Evolutionary conservation across 2,888 invertebrate species (phyloP).

Genomic region (Tribolium freemani): DNA sequence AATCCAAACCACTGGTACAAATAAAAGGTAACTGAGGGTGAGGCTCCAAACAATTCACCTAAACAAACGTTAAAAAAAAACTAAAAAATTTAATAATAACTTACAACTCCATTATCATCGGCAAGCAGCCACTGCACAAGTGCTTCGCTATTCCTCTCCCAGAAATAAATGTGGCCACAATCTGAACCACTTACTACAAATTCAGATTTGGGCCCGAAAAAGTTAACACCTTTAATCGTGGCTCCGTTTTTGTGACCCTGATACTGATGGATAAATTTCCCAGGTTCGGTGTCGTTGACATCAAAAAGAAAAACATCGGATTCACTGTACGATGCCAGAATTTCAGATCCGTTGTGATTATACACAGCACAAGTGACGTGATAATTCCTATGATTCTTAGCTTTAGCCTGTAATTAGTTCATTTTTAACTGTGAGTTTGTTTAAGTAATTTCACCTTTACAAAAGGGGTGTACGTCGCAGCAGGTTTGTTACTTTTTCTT

Average conservation of each 20-base stretch:
- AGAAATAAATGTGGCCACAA: slow-evolving; percentile 89
- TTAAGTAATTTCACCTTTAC: slow-evolving; percentile 47
- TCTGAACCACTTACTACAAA: slow-evolving; percentile 95
- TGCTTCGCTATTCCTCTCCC: slow-evolving; percentile 90
- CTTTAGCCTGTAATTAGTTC: slow-evolving; percentile 24
- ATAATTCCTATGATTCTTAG: slow-evolving; percentile 54
- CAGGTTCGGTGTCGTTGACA: slow-evolving; percentile 69
- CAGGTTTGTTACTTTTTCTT: slow-evolving; percentile 67
- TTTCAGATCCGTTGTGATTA: slow-evolving; percentile 91
- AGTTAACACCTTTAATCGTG: slow-evolving; percentile 89
- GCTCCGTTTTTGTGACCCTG: slow-evolving; percentile 77
- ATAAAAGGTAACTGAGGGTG: slow-evolving; percentile 90
- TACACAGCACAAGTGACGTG: slow-evolving; percentile 93
- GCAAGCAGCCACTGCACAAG: slow-evolving; percentile 91
- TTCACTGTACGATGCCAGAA: slow-evolving; percentile 94
- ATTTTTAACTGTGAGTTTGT: not conserved
- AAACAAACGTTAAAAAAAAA: slow-evolving; percentile 50
- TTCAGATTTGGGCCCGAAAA: slow-evolving; percentile 92
- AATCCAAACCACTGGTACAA: slow-evolving; percentile 93
- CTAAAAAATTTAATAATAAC: slow-evolving; percentile 53
- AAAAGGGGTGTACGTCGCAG: slow-evolving; percentile 60
- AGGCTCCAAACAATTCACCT: slow-evolving; percentile 93
- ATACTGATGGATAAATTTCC: slow-evolving; percentile 71
- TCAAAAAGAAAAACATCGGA: slow-evolving; percentile 94
- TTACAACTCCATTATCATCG: slow-evolving; percentile 87